Evolutionary conservation across 2,797 vertebrate genomes (phyloP).

Genomic region (Gastrophryne carolinensis): DNA sequence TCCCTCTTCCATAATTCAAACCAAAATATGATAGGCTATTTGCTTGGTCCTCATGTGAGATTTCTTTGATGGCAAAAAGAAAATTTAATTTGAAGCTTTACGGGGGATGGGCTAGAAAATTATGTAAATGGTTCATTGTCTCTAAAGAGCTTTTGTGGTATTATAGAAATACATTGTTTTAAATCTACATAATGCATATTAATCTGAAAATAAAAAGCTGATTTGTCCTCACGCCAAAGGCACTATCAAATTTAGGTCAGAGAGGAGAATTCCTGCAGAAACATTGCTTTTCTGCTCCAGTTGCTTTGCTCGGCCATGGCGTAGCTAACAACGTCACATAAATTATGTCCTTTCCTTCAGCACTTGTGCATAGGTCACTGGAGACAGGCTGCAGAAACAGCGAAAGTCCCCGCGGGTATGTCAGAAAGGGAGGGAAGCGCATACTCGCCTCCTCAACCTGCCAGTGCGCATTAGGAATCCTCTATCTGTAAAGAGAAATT

Average conservation of each 20-base stretch:
- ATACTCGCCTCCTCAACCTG: conserved; percentile 72
- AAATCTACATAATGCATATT: not conserved
- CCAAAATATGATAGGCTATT: no score
- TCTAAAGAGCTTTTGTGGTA: no score
- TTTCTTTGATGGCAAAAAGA: no score
- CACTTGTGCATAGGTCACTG: conserved; percentile 70
- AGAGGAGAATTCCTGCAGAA: conserved; percentile 64
- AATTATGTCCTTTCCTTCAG: conserved; percentile 86
- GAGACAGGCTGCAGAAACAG: conserved; percentile 62
- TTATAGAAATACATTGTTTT: not conserved
- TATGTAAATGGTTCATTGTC: no score
- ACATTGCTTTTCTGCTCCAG: conserved; percentile 70
- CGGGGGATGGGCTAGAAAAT: no score
- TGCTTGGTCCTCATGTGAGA: no score
- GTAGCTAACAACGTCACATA: conserved; percentile 81
- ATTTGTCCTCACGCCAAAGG: conserved; percentile 27
- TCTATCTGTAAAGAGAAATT: conserved; percentile 60
- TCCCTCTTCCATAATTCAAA: no score
- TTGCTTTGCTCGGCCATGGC: conserved; percentile 73
- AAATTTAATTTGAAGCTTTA: no score
- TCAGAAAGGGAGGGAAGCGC: conserved; percentile 57
- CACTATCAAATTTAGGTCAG: conserved; percentile 78
- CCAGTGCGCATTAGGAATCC: conserved; percentile 72
- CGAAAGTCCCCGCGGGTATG: conserved; percentile 70
- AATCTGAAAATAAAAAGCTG: not conserved